phyloP scores from a whole-genome alignment of 2,888 invertebrate species.

The Megastigmus dorsalis region DNA sequence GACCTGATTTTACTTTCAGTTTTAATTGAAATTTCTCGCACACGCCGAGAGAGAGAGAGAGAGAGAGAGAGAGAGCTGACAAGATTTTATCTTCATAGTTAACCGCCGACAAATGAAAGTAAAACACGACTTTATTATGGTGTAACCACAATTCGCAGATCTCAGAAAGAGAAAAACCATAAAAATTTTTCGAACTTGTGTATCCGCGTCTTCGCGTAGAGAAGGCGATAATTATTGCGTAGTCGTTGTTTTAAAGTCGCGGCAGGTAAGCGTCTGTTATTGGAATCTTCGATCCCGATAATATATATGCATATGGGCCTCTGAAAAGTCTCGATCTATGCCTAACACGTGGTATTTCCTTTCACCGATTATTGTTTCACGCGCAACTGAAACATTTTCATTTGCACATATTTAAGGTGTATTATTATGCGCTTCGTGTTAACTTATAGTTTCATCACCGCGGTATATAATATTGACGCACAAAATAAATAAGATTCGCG shows the following conservation, averaged over 20 bases:
- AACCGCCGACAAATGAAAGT: constrained; percentile 38
- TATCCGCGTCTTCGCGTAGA: not conserved
- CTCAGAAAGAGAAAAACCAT: not conserved
- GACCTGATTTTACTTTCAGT: constrained; percentile 5
- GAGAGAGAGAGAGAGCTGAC: no score
- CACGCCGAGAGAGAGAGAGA: no score
- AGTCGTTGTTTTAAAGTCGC: not conserved
- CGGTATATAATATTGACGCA: not conserved
- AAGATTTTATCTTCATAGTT: constrained; percentile 9
- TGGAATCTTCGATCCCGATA: not conserved
- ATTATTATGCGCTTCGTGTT: no score
- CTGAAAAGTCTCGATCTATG: no score
- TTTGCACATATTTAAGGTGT: no score
- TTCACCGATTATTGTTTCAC: no score
- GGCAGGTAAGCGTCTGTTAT: not conserved
- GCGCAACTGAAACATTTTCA: no score
- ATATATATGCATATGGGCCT: no score
- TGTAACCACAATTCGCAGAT: constrained; percentile 20
- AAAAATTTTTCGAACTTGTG: constrained; percentile 9
- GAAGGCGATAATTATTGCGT: not conserved
- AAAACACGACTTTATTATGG: not conserved
- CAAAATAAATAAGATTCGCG: not conserved
- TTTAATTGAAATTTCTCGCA: constrained; percentile 23
- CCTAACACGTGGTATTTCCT: no score
- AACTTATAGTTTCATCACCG: not conserved